Base-by-base conservation (phyloP, 2,888 invertebrate genomes). In the Calameuta pallipes region DNA sequence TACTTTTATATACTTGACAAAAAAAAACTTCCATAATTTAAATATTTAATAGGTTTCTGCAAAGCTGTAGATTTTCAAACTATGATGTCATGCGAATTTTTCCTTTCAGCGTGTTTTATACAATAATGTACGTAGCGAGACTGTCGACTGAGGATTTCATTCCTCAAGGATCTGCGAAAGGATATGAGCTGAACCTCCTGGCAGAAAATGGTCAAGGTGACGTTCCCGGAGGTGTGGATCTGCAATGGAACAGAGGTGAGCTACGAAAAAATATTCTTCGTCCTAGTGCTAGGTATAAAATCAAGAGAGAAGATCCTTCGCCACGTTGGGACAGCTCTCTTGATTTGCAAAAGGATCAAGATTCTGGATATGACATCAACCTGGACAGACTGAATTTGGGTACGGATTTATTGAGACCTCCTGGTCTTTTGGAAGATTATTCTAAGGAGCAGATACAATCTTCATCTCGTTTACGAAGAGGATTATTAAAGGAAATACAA, bases 111-210 rank as follows among this genome's bases (percentile, higher is more conserved):
- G 83, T 87, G 80, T 81, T 87, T 83, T 84, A 82, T 83, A 85
- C 84, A 77, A 84, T 83, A 81, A 82, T 85, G 80, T 85, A 83
- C 82, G 83, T 83, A 81, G 81, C 84, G 81, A 84, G 80, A 82
- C 83, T 83, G 81, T 82, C 81, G 78, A 81, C 80, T 70, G 76
- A 78, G 31, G 73, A 77, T 71, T 80, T 33, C 0, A 36, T 78
- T 30, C 33, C 77, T 30, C 75, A 74, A 73, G 70, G 78, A 69
- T n/a, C 73, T 71, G 41, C 56, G 74, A 74, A 77, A 79, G n/a
- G 30, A 37, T 76, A 75, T 69, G 33, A 23, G 56, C 9, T 23
- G 56, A 9, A 11, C 4, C 1, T 15, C 33, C 11, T 74, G 69
- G 34, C n/a, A 30, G 33, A n/a, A 12, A 15, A 15, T n/a, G 36